Evolutionary conservation across 2,888 invertebrate species (phyloP), one percentile per base, ranked within the genome.

Genomic region (Euclidia mi): DNA sequence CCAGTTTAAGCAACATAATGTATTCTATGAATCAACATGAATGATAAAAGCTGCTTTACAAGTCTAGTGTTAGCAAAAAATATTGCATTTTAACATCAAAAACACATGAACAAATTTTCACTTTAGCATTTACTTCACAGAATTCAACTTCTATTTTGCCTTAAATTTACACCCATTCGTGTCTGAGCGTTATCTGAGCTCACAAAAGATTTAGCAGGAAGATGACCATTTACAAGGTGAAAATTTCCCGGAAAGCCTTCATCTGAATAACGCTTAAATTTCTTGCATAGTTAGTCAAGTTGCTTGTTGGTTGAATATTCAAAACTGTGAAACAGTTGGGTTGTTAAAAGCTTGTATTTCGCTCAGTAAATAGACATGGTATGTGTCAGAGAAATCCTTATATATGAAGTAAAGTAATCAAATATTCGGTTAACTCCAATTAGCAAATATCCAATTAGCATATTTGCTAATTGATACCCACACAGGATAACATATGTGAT

Each of bases 271-370:
- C 7, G 34, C 42, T 37, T 9, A n/a, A 35, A 37, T 47, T 42
- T 47, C 35, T 37, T 41, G 14, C 28, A 46, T 46, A 57, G 40
- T 44, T 45, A 44, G 14, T 25, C 7, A 34, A 28, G 52, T 47
- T 37, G 15, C 29, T 34, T 34, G 28, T 45, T 51, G 29, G 4
- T 28, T 9, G 28, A 41, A 35, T 29, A 9, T 31, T 47, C 12
- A 18, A 50, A 56, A 56, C 48, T 60, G n/a, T 6, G 7, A 9
- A 47, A 44, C 47, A 43, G 48, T 52, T 41, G n/a, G 3, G 29
- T 2, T 37, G 17, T 29, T 38, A 20, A 32, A 34, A 18, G 43
- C 38, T 38, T 51, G 25, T 40, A 52, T 29, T 47, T 48, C 48
- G 17, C 14, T 31, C 18, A 31, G 18, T 40, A 14, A 48, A n/a